Evolutionary conservation across 2,888 invertebrate species (phyloP).

Genomic region (Drosophila conformis): DNA sequence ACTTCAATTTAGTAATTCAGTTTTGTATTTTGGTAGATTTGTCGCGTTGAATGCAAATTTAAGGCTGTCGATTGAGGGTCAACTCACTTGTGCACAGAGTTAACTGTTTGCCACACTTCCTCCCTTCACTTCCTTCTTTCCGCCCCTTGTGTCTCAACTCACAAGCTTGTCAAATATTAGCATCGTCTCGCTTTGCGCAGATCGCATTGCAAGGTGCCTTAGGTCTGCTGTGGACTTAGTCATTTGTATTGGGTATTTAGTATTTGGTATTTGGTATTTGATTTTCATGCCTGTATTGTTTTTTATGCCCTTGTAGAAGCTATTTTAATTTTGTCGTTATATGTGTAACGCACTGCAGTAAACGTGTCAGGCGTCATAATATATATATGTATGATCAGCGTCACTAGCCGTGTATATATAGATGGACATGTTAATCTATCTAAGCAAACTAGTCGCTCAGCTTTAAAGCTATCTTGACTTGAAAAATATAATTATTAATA

Average conservation of each 20-base stretch:
- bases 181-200: constrained; percentile 36
- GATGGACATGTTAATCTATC: background rate
- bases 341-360: background rate
- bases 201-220: constrained; percentile 55
- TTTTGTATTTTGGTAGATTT: background rate
- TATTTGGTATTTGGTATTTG: constrained; percentile 35
- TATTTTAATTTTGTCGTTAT: background rate
- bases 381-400: background rate
- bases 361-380: background rate
- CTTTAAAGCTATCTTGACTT: background rate
- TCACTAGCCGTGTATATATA: background rate
- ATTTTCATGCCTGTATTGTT: constrained; percentile 11
- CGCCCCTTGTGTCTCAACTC: background rate
- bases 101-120: background rate
- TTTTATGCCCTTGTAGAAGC: constrained; percentile 6
- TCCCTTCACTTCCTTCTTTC: too few species aligned
- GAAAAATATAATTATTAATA: background rate
- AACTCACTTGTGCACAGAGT: background rate
- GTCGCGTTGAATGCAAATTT: constrained; percentile 24
- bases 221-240: constrained; percentile 21
- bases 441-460: background rate
- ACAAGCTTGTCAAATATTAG: constrained; percentile 57
- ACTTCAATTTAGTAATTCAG: background rate
- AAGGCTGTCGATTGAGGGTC: constrained; percentile 14
- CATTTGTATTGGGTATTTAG: constrained; percentile 19